Evolutionary conservation across 1,140 invertebrate species (phyloP).

Genomic region (Drosophila sulfurigaster): DNA sequence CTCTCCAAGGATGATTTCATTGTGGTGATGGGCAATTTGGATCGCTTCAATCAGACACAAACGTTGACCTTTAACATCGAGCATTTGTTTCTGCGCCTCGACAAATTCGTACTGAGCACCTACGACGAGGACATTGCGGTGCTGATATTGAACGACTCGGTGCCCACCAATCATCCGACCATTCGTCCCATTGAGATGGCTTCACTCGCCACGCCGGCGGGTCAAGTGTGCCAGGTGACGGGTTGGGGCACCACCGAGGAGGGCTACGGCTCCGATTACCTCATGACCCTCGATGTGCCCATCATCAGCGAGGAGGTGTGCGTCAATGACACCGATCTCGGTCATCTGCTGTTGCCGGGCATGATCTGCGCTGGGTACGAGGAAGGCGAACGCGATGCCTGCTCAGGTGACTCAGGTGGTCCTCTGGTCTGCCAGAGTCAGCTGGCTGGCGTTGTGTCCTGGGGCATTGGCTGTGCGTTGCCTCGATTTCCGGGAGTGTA

Average conservation of each 20-base stretch:
- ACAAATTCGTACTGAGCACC: slow-evolving; percentile 51
- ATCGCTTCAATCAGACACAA: slow-evolving; percentile 64
- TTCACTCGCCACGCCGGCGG: slow-evolving; percentile 15
- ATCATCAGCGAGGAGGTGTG: slow-evolving; percentile 60
- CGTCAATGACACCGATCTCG: slow-evolving; percentile 49
- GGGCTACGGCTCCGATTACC: slow-evolving; percentile 56
- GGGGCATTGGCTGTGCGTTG: slow-evolving; percentile 89
- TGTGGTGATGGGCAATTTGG: slow-evolving; percentile 80
- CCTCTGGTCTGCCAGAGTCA: slow-evolving; percentile 86
- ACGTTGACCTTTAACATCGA: slow-evolving; percentile 64
- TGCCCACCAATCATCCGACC: slow-evolving; percentile 65
- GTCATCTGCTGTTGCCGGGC: slow-evolving; percentile 44
- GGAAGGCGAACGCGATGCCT: slow-evolving; percentile 72
- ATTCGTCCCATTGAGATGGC: slow-evolving; percentile 62
- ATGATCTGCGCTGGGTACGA: slow-evolving; percentile 80
- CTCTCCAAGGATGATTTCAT: slow-evolving; percentile 54
- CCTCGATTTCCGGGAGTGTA: slow-evolving; percentile 90
- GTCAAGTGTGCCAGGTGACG: slow-evolving; percentile 67
- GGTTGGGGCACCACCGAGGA: slow-evolving; percentile 74
- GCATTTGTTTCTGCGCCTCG: slow-evolving; percentile 43
- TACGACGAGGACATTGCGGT: slow-evolving; percentile 73
- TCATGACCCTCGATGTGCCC: slow-evolving; percentile 73
- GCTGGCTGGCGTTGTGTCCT: slow-evolving; percentile 89
- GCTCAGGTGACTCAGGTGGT: slow-evolving; percentile 87
- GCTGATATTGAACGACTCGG: slow-evolving; percentile 56